Evolutionary conservation across 2,797 vertebrate genomes (phyloP).

Genomic region (Poliocrania exsul): DNA sequence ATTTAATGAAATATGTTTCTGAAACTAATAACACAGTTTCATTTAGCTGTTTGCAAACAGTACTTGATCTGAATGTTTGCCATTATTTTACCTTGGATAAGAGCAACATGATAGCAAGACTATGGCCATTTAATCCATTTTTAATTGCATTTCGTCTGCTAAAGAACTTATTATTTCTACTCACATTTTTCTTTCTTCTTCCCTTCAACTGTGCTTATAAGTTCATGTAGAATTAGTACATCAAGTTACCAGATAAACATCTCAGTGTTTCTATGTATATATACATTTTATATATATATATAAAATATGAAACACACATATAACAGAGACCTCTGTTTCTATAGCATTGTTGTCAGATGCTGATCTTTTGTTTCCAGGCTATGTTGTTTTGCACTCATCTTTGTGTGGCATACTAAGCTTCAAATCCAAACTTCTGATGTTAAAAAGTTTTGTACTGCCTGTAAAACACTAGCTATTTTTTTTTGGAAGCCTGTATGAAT

Average conservation of each 20-base stretch:
- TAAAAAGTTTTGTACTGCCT: not conserved
- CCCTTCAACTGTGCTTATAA: not conserved
- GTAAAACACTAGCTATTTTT: not conserved
- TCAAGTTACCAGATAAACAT: not conserved
- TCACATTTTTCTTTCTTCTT: not conserved
- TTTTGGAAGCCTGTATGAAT: not conserved
- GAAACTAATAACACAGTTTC: not conserved
- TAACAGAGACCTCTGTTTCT: not conserved
- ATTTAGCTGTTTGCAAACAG: not conserved
- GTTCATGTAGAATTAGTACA: not conserved
- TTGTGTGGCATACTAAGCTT: not conserved
- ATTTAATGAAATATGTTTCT: not conserved
- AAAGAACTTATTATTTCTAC: not conserved
- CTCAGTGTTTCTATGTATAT: rapidly evolving
- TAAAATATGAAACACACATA: not conserved
- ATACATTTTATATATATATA: too few species aligned
- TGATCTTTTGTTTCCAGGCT: not conserved
- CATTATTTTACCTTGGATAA: not conserved
- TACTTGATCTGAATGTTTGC: not conserved
- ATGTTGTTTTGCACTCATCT: not conserved
- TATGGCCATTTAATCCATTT: not conserved
- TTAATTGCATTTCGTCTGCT: not conserved
- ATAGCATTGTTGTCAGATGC: not conserved
- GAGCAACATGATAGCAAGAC: not conserved
- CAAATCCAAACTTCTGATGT: not conserved